Conservation (phyloP, 1,140 invertebrate genomes). For the Aricia agestis region DNA sequence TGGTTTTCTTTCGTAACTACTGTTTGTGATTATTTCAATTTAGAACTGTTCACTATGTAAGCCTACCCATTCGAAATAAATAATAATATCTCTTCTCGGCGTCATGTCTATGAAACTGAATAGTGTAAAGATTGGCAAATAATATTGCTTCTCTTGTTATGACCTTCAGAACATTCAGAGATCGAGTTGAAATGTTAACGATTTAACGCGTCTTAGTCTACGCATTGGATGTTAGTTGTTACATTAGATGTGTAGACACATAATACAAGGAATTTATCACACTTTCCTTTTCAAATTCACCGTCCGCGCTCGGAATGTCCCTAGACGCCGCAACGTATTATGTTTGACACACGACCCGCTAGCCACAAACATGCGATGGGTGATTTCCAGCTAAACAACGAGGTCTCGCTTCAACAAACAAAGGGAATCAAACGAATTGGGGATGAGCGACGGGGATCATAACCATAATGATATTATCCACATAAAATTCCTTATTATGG, state of each 20-base stretch:
- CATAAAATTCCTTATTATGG: too few species aligned
- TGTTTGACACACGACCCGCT: conserved; percentile 4
- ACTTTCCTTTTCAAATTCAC: conserved; percentile 8
- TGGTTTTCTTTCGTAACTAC: background rate
- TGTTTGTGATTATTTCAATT: too few species aligned
- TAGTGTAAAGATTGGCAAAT: too few species aligned
- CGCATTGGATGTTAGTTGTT: too few species aligned
- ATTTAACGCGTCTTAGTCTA: background rate
- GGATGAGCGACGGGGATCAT: too few species aligned
- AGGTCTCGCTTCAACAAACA: background rate
- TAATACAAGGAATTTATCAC: conserved; percentile 4
- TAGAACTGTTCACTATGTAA: too few species aligned
- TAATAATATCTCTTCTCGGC: too few species aligned
- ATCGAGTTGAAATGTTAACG: background rate
- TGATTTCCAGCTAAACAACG: conserved; percentile 14
- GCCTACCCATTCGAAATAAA: too few species aligned
- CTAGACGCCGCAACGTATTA: background rate
- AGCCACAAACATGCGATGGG: conserved; percentile 1
- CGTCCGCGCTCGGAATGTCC: background rate
- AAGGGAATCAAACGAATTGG: background rate
- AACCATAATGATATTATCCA: too few species aligned
- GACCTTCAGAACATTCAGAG: too few species aligned
- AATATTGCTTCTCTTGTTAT: too few species aligned
- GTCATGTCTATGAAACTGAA: too few species aligned
- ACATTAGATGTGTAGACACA: background rate